These are phyloP conservation scores for Poecilobothrus nobilitatus DNA, from an alignment of 2,888 invertebrate genomes.

Conservation along the genomic window DNA sequence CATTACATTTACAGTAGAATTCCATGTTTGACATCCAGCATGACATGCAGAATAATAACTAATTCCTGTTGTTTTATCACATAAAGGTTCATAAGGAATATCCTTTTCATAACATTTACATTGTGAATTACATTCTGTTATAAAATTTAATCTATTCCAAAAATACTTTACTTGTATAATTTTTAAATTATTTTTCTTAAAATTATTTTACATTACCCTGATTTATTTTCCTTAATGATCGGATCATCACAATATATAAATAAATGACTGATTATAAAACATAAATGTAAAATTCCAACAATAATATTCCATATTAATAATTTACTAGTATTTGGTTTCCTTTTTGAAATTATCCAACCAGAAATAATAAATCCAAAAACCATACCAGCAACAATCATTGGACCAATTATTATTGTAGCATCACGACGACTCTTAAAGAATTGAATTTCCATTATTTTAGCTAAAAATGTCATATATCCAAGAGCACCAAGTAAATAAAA, in stretches of 20 bases:
- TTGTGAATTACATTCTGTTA: slow-evolving; percentile 48
- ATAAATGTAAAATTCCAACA: slow-evolving; percentile 49
- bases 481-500: slow-evolving; percentile 56
- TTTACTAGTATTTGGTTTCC: slow-evolving; percentile 50
- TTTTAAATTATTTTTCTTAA: background rate
- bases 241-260: slow-evolving; percentile 49
- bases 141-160: slow-evolving; percentile 46
- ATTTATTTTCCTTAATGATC: slow-evolving; percentile 29
- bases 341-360: slow-evolving; percentile 53
- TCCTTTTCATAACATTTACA: slow-evolving; percentile 49
- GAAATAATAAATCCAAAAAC: slow-evolving; percentile 52
- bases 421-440: slow-evolving; percentile 56
- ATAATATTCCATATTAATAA: slow-evolving; percentile 56
- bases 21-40: slow-evolving; percentile 54
- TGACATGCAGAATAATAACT: slow-evolving; percentile 66
- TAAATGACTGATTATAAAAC: slow-evolving; percentile 48
- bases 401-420: slow-evolving; percentile 59
- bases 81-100: slow-evolving; percentile 57
- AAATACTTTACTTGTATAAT: slow-evolving; percentile 13
- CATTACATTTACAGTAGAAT: slow-evolving; percentile 30
- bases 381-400: slow-evolving; percentile 52
- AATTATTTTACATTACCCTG: slow-evolving; percentile 1
- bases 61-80: slow-evolving; percentile 47
- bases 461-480: slow-evolving; percentile 61
- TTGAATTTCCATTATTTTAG: slow-evolving; percentile 68